Percentiles rank a stretch among this genome's conserved stretches.
phyloP scores from a whole-genome alignment of 2,888 invertebrate species.

The Empis stercorea region DNA sequence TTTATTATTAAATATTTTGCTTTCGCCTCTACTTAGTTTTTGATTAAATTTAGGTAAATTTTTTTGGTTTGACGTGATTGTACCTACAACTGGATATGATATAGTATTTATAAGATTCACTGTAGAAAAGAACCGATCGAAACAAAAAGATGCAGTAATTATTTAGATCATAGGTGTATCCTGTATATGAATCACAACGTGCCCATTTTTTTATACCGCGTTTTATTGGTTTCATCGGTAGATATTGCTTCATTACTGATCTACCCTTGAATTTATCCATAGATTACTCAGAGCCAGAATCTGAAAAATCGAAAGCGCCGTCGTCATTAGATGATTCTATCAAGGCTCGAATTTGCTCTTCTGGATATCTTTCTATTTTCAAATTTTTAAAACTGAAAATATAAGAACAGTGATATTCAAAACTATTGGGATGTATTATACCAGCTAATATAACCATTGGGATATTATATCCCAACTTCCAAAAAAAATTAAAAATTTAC shows the following conservation, averaged over 20 bases:
- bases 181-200: background rate
- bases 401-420: too few species aligned
- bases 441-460: too few species aligned
- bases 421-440: too few species aligned
- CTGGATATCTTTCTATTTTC: too few species aligned
- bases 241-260: background rate
- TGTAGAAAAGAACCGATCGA: background rate
- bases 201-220: background rate
- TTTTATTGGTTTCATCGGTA: background rate
- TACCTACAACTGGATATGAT: background rate
- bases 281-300: background rate
- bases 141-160: background rate
- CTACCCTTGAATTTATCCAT: background rate
- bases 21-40: background rate
- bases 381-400: too few species aligned
- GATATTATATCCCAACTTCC: background rate
- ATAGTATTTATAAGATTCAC: background rate
- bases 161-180: background rate
- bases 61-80: constrained; percentile 2
- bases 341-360: too few species aligned
- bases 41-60: background rate
- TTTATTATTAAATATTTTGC: background rate
- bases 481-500: background rate
- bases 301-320: too few species aligned
- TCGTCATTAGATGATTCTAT: too few species aligned